Percentiles rank a stretch among this genome's conserved stretches.
Conservation (phyloP, 92 coral and sea anemone genomes). For the Palythoa heliodiscus region DNA sequence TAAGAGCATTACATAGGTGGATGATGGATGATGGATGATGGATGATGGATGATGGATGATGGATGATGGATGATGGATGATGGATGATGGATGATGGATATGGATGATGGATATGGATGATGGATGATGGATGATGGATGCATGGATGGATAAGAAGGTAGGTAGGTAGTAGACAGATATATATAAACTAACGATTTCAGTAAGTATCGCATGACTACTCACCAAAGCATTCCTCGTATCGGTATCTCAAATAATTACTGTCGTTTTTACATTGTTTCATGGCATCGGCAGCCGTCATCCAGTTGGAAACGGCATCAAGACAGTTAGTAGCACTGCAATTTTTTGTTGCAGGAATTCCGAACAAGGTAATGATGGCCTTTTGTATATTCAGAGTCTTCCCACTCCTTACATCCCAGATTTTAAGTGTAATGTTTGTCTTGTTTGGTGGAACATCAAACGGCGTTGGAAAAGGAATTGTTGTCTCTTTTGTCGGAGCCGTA, state of each 20-base stretch:
- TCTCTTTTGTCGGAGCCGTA: not conserved
- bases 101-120: too few relatives aligned
- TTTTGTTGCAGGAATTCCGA: not conserved
- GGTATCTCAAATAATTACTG: not conserved
- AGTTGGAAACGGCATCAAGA: constrained; percentile 15
- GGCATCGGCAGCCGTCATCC: not conserved
- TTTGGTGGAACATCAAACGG: not conserved
- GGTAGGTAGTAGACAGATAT: not conserved
- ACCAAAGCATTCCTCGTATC: constrained; percentile 4
- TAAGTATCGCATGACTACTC: not conserved
- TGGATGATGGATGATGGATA: too few relatives aligned
- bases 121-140: too few relatives aligned
- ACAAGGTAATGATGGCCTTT: not conserved
- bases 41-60: too few relatives aligned
- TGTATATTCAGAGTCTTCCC: not conserved
- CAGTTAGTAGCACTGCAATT: constrained; percentile 10
- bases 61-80: too few relatives aligned
- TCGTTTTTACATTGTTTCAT: not conserved
- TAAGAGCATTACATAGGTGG: too few relatives aligned
- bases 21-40: too few relatives aligned
- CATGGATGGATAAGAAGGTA: too few relatives aligned
- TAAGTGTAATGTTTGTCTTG: not conserved
- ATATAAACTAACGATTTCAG: not conserved
- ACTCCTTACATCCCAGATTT: not conserved
- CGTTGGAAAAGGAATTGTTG: not conserved